phyloP scores from a whole-genome alignment of 2,113 vertebrate species.

The Lutjanus erythropterus region DNA sequence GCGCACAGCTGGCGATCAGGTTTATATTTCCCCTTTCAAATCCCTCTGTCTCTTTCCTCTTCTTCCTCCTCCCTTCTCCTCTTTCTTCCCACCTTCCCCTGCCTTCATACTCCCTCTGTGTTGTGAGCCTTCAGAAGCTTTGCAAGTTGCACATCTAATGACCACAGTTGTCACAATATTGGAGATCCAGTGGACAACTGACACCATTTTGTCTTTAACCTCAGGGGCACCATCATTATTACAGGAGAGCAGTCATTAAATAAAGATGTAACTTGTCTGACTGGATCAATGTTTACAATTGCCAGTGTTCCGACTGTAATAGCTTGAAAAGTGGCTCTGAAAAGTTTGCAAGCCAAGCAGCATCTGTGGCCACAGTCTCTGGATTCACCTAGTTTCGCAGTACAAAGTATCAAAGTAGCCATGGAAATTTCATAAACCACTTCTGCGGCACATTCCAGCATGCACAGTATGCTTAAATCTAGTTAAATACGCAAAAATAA shows the following conservation, averaged over 20 bases:
- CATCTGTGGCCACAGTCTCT: background rate
- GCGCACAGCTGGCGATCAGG: constrained; percentile 72
- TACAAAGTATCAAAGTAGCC: too few relatives aligned
- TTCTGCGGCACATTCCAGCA: too few relatives aligned
- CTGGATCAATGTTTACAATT: background rate
- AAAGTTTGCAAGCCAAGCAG: background rate
- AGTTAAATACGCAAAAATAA: too few relatives aligned
- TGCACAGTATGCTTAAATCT: too few relatives aligned
- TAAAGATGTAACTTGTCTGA: background rate
- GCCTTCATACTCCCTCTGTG: background rate
- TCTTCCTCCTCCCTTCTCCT: background rate
- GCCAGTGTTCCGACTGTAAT: background rate
- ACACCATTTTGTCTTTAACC: constrained; percentile 1
- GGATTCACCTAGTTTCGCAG: background rate
- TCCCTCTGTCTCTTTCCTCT: constrained; percentile 30
- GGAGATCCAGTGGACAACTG: background rate
- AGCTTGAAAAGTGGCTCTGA: background rate
- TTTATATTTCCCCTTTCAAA: constrained; percentile 66
- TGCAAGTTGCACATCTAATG: background rate
- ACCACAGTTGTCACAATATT: constrained; percentile 8
- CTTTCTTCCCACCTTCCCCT: background rate
- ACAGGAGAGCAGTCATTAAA: background rate
- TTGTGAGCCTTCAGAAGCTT: constrained; percentile 13
- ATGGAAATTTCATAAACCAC: too few relatives aligned
- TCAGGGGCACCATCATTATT: background rate